Percentiles rank a stretch among this genome's conserved stretches.
phyloP scores from a whole-genome alignment of 2,113 vertebrate genomes.

The Strix uralensis region DNA sequence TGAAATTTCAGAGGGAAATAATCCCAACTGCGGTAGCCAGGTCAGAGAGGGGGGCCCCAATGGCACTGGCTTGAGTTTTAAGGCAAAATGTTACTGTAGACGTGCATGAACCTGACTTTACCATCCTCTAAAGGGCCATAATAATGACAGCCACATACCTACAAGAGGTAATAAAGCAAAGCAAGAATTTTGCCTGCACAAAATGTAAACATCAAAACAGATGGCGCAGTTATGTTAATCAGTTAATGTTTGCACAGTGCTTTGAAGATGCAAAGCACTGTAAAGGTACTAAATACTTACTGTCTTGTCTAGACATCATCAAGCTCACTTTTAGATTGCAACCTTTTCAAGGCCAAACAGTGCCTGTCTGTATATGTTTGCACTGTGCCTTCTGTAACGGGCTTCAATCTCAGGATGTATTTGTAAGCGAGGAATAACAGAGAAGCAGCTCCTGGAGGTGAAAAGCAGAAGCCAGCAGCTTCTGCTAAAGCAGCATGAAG shows the following conservation, averaged over 20 bases:
- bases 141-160: slow-evolving; percentile 61
- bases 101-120: slow-evolving; percentile 13
- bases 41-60: background rate
- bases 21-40: background rate
- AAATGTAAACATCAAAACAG: slow-evolving; percentile 66
- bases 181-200: slow-evolving; percentile 52
- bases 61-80: slow-evolving; percentile 39
- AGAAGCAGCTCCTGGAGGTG: background rate
- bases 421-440: background rate
- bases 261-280: slow-evolving; percentile 53
- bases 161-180: slow-evolving; percentile 50
- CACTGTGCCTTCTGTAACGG: background rate
- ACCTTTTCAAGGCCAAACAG: slow-evolving; percentile 25
- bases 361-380: background rate
- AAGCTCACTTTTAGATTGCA: slow-evolving; percentile 29
- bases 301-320: slow-evolving; percentile 61
- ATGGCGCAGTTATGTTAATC: slow-evolving; percentile 64
- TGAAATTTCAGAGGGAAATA: slow-evolving; percentile 43
- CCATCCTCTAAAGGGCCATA: slow-evolving; percentile 22
- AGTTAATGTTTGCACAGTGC: slow-evolving; percentile 37
- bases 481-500: background rate
- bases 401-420: background rate
- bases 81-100: slow-evolving; percentile 29
- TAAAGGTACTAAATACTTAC: slow-evolving; percentile 52
- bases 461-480: background rate